Base-by-base conservation (phyloP, 2,113 vertebrate genomes). In the Bubo scandiacus region DNA sequence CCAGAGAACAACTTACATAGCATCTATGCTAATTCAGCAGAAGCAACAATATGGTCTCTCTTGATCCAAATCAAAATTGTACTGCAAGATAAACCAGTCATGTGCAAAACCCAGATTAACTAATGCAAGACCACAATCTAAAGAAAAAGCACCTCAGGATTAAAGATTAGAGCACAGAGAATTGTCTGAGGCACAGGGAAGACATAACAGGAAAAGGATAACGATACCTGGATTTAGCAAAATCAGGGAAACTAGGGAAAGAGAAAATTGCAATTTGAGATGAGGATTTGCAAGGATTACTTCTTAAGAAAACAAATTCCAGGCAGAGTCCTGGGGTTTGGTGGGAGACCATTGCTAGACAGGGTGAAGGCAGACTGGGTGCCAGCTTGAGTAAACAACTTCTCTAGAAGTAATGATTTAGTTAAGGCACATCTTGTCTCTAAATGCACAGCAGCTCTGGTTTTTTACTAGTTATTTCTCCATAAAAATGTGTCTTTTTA, bases 241-340 rank as follows among this genome's bases (percentile, higher is more conserved):
- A 84, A 96, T 52, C 68, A 38, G 13, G 27, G 21, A 83, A 81
- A 90, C n/a, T 9, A 38, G 32, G 16, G 38, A 62, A 63, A 86
- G 21, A 75, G 15, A 79, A 93, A 66, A 90, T 14, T 78, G 52
- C 59, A 71, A 47, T 86, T 86, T 88, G 73, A 93, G 62, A 94
- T 68, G 58, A 84, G 55, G 43, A 90, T 88, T 86, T 84, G 17
- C 62, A 94, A 96, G 61, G 57, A 79, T 92, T 93, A 72, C 36
- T 90, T 66, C 71, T 67, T 58, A 77, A 82, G 65, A 51, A 86
- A 93, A 94, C 16, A 65, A 81, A 93, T 67, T 88, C 45, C 40
- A 90, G 67, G 30, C 42, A 87, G 47, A 85, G 36, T 57, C 38
- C 6, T 78, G 47, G 40, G 27, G 16, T 90, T 80, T 88, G n/a